Evolutionary conservation across 2,888 invertebrate genomes (phyloP), one percentile per base, ranked within the genome.

Genomic region (Apoderus coryli): DNA sequence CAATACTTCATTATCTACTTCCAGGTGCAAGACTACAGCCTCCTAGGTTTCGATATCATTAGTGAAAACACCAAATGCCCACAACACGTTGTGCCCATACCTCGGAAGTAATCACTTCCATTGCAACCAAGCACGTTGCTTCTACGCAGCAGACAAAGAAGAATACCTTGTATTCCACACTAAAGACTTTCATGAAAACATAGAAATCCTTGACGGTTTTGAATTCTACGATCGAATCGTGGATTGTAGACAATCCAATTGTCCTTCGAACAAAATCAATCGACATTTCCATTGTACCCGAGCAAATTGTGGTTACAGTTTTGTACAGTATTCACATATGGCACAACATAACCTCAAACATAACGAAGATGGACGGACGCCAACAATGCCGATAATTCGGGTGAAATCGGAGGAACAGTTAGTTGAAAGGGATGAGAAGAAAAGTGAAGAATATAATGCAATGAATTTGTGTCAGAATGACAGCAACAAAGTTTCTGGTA

Each of bases 101-200:
- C 58, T 74, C 32, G 66, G 72, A 3, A 68, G 72, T 39, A 66
- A 74, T 26, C 92, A 92, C 54, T 81, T 76, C 48, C 92, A 92
- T 53, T 92, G 90, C 60, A 76, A 75, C 24, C 77, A 84, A 44
- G 68, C 69, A 7, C 60, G 77, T 44, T 92, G 90, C 52, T 76
- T 82, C 49, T 86, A 81, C 47, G 75, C 81, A 6, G 79, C 82
- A 1, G 81, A 85, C 51, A 69, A 76, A 27, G 74, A 80, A 34
- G 75, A 78, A 37, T 71, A 77, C 19, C 68, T 89, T 44, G 70
- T 80, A 35, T 72, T 78, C 44, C 90, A 90, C 51, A 75, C 82
- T 56, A 73, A 80, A 47, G 86, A 88, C 54, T 82, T 81, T 46
- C 89, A 90, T 55, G 78, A 78, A 39, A 73, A 80, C 43, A 70